These are phyloP conservation scores for Argyra leucocephala DNA, from an alignment of 2,888 invertebrate species.

Conservation along the genomic window DNA sequence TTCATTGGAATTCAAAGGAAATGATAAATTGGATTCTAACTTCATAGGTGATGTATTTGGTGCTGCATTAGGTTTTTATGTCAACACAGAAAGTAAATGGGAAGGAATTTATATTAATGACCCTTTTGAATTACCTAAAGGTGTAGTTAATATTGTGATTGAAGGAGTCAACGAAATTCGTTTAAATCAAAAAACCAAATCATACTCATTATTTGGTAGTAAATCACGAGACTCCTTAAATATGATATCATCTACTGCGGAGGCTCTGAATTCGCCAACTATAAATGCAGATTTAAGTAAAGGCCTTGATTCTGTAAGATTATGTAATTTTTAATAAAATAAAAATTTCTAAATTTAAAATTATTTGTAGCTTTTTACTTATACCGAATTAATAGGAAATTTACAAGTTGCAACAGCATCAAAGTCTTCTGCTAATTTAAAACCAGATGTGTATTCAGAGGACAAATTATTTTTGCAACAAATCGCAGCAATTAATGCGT, in stretches of 20 bases:
- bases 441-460: conserved; percentile 33
- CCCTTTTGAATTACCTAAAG: conserved; percentile 66
- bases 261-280: conserved; percentile 51
- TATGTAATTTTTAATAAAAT: background rate
- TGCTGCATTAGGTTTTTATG: conserved; percentile 62
- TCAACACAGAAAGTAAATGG: conserved; percentile 63
- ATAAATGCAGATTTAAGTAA: conserved; percentile 57
- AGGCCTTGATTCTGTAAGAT: conserved; percentile 54
- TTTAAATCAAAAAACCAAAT: conserved; percentile 30
- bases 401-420: conserved; percentile 22
- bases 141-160: conserved; percentile 57
- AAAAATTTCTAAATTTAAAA: conserved; percentile 19
- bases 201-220: conserved; percentile 33
- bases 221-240: conserved; percentile 38
- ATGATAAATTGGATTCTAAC: conserved; percentile 50
- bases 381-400: conserved; percentile 31
- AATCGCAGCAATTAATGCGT: conserved; percentile 30
- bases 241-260: conserved; percentile 52
- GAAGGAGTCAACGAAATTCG: conserved; percentile 53
- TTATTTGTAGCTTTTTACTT: conserved; percentile 24
- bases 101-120: conserved; percentile 56
- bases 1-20: conserved; percentile 59
- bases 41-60: conserved; percentile 61
- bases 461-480: conserved; percentile 38
- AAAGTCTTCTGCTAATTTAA: conserved; percentile 22